Evolutionary conservation across 1,140 invertebrate genomes (phyloP), one percentile per base, ranked within the genome.

Genomic region (Lineus longissimus): DNA sequence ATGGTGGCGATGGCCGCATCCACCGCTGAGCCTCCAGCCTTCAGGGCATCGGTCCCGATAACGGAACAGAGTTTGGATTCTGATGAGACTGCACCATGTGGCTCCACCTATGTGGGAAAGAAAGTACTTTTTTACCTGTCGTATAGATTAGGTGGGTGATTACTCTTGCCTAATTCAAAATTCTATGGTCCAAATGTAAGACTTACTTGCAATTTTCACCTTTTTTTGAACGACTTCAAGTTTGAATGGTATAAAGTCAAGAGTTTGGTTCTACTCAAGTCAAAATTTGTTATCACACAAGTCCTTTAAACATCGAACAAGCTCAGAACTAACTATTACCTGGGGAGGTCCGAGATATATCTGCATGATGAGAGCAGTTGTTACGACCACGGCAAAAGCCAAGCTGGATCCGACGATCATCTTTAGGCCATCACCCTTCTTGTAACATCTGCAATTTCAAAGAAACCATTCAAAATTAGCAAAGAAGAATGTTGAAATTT

Each of bases 1-100:
- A 93, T 82, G 0, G 90, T 82, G 0, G 92, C 89, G 25, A 97
- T 87, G 0, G 91, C 87, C 1, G 92, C 90, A 79, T 97, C 94
- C 17, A 95, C 89, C 0, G 91, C 93, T 67, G 89, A 92, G 0
- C 94, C 94, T 76, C 91, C 91, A 61, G 84, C 82, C 22, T 86
- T 70, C 0, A 96, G 78, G 2, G 94, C 88, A 17, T 84, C 79
- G 2, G 87, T 86, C 31, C 90, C 90, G 66, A 89, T 86, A 66
- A 85, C 79, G 30, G 90, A 91, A 81, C 91, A 92, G 73, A 86
- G 83, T 64, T 83, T 79, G 72, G 85, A 87, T 68, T 90, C 89
- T 36, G 88, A 86, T 2, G 88, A 87, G 55, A 92, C 89, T 68
- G 88, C 89, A 43, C 89, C 90, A 84, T 91, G 89, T 13, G 86